Conservation (phyloP, 2,797 vertebrate species). For the Anguilla megastoma region DNA sequence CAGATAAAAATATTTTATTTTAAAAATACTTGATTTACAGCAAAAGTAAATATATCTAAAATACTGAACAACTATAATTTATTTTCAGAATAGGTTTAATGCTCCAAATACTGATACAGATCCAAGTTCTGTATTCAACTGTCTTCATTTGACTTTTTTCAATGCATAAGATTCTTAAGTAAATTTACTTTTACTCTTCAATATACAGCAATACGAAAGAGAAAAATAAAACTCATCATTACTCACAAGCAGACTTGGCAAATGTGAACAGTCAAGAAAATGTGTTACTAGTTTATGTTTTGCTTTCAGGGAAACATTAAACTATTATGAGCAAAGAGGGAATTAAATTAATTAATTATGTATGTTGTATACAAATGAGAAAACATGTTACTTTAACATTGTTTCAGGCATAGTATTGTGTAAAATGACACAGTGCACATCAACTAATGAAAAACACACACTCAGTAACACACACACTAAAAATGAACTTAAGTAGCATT, state of each 20-base stretch:
- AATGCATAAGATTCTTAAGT: background rate
- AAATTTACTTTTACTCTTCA: background rate
- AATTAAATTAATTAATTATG: background rate
- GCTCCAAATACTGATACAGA: slow-evolving; percentile 4
- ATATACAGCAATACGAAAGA: background rate
- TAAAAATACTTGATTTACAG: slow-evolving; percentile 24
- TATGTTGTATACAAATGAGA: background rate
- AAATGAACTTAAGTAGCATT: background rate
- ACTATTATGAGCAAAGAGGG: background rate
- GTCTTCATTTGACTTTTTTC: background rate
- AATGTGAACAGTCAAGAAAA: background rate
- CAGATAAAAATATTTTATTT: slow-evolving; percentile 20
- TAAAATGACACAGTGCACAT: slow-evolving; percentile 18
- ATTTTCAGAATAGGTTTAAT: background rate
- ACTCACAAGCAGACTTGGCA: background rate
- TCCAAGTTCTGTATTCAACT: slow-evolving; percentile 22
- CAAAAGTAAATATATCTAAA: slow-evolving; percentile 13
- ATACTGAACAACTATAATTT: slow-evolving; percentile 13
- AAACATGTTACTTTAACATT: background rate
- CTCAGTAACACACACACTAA: slow-evolving; percentile 2
- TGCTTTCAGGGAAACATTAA: background rate
- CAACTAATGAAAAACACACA: background rate
- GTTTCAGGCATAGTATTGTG: slow-evolving; percentile 3
- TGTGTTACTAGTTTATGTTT: background rate
- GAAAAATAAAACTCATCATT: slow-evolving; percentile 10